Base-by-base conservation (phyloP, 2,888 invertebrate genomes). In the Creontiades dilutus region DNA sequence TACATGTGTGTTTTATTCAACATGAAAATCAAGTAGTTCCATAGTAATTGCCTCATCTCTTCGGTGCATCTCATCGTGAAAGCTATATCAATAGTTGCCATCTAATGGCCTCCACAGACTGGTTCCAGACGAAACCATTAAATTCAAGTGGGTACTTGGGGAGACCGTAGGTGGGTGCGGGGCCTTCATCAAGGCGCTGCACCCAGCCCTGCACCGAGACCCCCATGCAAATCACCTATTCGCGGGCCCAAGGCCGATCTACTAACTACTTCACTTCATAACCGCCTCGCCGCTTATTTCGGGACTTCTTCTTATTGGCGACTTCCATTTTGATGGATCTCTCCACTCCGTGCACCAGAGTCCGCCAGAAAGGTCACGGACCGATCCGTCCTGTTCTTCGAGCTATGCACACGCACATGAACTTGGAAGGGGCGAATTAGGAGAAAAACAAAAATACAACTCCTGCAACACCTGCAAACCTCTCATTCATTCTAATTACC, bases 121-220 rank as follows among this genome's bases (percentile, higher is more conserved):
- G 68, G 68, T 68, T 68, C 68, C 68, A 68, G 68, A 68, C 68
- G 68, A 23, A 52, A 68, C 68, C 68, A 68, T 68, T 68, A 68
- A 68, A 68, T 68, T 68, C 68, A 68, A 68, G 68, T 68, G 68
- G 68, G 68, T 23, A 68, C 68, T 68, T 68, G 23, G 2, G 61
- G 68, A 7, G 11, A 11, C 68, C 11, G 23, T 27, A 27, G 27
- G 68, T 23, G 68, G 68, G 68, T 68, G 68, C 68, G 52, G 52
- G 48, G 37, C 52, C 23, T 68, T 68, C 68, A 68, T 68, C 68
- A 68, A 23, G 68, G 37, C 37, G 37, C 23, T 68, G 23, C 68
- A 68, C 68, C 68, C 68, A 23, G 23, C 68, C 68, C 68, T 23
- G 23, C 68, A 23, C 12, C 68, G 11, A 19, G 23, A 68, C 68